Percentiles rank a stretch among this genome's conserved stretches.
These are phyloP conservation scores for Nylanderia fulva DNA, from an alignment of 1,140 invertebrate species.

Conservation along the genomic window DNA sequence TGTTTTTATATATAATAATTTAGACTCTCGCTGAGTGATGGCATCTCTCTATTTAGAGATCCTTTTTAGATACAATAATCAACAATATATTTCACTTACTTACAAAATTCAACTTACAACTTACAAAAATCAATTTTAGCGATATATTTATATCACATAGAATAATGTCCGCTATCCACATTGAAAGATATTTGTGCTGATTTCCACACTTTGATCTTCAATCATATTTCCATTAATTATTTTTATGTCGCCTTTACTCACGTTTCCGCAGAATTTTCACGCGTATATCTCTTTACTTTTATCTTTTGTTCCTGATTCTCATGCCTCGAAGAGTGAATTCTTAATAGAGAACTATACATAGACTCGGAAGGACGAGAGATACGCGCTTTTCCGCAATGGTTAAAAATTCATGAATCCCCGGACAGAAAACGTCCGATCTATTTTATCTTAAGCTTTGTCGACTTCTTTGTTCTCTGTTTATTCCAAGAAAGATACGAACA, in stretches of 20 bases:
- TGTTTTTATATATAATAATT: slow-evolving; percentile 6
- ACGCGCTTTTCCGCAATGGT: not conserved
- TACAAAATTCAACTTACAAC: not conserved
- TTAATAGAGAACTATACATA: slow-evolving; percentile 19
- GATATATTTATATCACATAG: not conserved
- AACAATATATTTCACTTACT: not conserved
- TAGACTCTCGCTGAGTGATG: not conserved
- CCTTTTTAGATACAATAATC: not conserved
- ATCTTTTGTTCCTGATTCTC: not conserved
- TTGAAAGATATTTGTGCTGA: slow-evolving; percentile 31
- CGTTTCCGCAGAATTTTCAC: not conserved
- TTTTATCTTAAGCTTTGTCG: not conserved
- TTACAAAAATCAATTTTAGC: not conserved
- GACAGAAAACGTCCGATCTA: not conserved
- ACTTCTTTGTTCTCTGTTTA: not conserved
- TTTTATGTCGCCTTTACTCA: not conserved
- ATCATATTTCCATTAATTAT: slow-evolving; percentile 30
- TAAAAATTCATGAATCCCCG: not conserved
- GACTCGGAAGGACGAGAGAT: not conserved
- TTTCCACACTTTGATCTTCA: not conserved
- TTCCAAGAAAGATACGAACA: not conserved
- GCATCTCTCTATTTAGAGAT: not conserved
- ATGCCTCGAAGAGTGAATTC: not conserved
- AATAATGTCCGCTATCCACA: not conserved
- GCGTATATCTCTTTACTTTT: not conserved